Evolutionary conservation across 2,797 vertebrate species (phyloP), one percentile per base, ranked within the genome.

Genomic region (Liparis tanakae): DNA sequence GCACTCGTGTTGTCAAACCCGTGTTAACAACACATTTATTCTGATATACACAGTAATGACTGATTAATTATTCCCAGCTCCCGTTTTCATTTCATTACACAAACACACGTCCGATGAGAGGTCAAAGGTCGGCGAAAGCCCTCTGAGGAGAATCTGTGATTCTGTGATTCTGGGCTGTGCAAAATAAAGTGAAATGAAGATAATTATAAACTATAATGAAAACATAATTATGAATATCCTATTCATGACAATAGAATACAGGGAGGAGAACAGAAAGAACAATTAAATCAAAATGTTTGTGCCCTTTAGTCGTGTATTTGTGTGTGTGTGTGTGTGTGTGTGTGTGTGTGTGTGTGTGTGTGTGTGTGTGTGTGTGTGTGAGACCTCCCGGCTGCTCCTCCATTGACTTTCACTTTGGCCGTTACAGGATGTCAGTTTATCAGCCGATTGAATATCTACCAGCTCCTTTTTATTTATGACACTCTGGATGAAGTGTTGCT

Each of bases 21-120:
- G 74, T 84, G 83, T 91, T 87, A 88, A 89, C 86, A 84, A 85
- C 83, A 89, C 80, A 87, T 92, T 91, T 82, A 88, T 90, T 90
- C 85, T 87, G 80, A 87, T 76, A 86, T 88, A 84, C 85, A 67
- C 82, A 70, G 87, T 89, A 91, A 93, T 89, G 85, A 89, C 79
- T 85, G 88, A 90, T 90, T 92, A 91, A 93, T 94, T 93, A 88
- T 84, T 90, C 81, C 78, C 79, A 81, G 79, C 85, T 92, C 83
- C 85, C 90, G 89, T 93, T 93, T 91, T 82, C 87, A 91, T 89
- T 86, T 56, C 76, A 86, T 91, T 92, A 85, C 70, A 30, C 25
- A 30, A 30, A 30, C 25, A 30, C 25, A 30, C 25, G 3, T 30
- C 25, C 25, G 25, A 30, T 30, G 25, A 2, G 25, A 30, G 25